Percentiles rank a stretch among this genome's conserved stretches.
Conservation (phyloP, 2,797 vertebrate species). For the Toxotes lorentzi region DNA sequence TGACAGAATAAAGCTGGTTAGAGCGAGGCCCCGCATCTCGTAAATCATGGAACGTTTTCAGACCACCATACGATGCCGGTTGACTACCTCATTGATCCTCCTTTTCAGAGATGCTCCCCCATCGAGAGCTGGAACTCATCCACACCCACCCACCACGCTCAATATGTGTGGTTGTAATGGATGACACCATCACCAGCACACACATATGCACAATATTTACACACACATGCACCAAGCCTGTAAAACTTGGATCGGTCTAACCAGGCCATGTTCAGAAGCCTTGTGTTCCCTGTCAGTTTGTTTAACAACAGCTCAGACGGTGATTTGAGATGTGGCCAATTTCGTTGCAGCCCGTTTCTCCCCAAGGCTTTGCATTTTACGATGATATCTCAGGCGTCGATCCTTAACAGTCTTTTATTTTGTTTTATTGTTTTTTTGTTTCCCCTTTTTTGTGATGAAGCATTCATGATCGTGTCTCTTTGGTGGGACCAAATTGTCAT, state of each 20-base stretch:
- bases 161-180: constrained; percentile 52
- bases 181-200: constrained; percentile 30
- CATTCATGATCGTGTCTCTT: constrained; percentile 73
- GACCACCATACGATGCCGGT: constrained; percentile 62
- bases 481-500: constrained; percentile 75
- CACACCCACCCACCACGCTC: constrained; percentile 59
- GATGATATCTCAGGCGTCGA: constrained; percentile 49
- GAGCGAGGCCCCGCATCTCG: constrained; percentile 43
- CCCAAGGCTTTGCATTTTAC: constrained; percentile 50
- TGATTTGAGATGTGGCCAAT: constrained; percentile 58
- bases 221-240: constrained; percentile 9
- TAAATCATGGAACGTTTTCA: constrained; percentile 69
- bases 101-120: constrained; percentile 62
- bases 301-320: constrained; percentile 49
- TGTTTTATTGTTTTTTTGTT: constrained; percentile 59
- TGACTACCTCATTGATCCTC: constrained; percentile 78
- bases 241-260: constrained; percentile 31
- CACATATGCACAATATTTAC: neutral
- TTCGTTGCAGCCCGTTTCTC: constrained; percentile 23
- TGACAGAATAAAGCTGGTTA: constrained; percentile 49
- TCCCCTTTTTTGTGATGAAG: constrained; percentile 49
- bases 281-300: constrained; percentile 51
- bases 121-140: constrained; percentile 54
- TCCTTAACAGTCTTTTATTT: constrained; percentile 66
- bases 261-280: constrained; percentile 30